Evolutionary conservation across 2,797 vertebrate genomes (phyloP).

Genomic region (Channallabes apus): DNA sequence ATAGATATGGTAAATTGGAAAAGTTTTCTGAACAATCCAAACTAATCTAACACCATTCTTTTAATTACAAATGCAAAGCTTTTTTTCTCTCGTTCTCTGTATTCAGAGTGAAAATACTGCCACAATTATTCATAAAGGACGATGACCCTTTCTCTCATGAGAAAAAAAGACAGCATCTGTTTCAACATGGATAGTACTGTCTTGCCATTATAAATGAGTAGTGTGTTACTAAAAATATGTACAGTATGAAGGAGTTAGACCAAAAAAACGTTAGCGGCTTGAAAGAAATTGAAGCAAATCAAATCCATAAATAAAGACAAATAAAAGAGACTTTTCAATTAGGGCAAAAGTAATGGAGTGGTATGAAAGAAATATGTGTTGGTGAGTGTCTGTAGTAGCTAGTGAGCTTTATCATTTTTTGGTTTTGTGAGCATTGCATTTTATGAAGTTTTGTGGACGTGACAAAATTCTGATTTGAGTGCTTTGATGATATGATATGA

Average conservation of each 20-base stretch:
- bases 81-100: background rate
- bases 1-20: background rate
- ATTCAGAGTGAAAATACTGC: conserved; percentile 23
- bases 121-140: conserved; percentile 41
- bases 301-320: background rate
- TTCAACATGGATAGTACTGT: background rate
- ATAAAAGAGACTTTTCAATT: background rate
- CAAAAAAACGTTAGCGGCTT: background rate
- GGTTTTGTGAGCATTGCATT: background rate
- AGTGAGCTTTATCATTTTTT: background rate
- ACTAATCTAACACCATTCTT: background rate
- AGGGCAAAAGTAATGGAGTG: background rate
- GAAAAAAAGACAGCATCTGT: background rate
- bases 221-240: background rate
- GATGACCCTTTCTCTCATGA: conserved; percentile 13
- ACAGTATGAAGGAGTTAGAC: background rate
- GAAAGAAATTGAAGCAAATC: background rate
- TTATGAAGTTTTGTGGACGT: background rate
- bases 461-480: background rate
- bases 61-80: background rate
- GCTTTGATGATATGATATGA: background rate
- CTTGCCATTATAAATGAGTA: background rate
- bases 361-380: background rate
- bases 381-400: background rate
- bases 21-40: background rate